phyloP scores from a whole-genome alignment of 2,797 vertebrate species.

The Morus bassanus region DNA sequence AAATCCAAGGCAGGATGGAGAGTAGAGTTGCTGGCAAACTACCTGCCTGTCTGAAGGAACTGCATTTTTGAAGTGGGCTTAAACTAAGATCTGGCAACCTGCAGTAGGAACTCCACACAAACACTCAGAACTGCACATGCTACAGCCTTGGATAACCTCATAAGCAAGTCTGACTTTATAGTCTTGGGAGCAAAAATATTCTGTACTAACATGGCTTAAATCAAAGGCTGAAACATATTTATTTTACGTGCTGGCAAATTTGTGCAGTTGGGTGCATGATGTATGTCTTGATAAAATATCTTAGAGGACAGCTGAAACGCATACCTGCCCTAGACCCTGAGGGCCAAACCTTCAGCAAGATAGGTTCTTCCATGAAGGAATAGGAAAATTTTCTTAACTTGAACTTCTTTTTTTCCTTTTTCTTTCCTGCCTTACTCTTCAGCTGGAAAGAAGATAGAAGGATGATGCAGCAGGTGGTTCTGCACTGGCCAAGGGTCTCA shows the following conservation, averaged over 20 bases:
- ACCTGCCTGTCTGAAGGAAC: background rate
- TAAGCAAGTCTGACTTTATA: slow-evolving; percentile 29
- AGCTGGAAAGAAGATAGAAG: background rate
- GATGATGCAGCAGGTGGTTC: background rate
- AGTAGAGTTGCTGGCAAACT: slow-evolving; percentile 4
- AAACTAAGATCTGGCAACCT: slow-evolving; percentile 28
- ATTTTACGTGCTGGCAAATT: slow-evolving; percentile 11
- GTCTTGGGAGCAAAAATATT: slow-evolving; percentile 7
- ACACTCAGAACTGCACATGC: background rate
- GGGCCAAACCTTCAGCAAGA: background rate
- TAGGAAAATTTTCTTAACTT: background rate
- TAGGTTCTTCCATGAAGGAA: background rate
- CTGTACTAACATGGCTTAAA: slow-evolving; percentile 40
- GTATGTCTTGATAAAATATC: background rate
- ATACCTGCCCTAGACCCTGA: background rate
- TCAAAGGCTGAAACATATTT: slow-evolving; percentile 38
- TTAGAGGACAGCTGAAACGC: background rate
- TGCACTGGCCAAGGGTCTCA: background rate
- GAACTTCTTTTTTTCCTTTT: background rate
- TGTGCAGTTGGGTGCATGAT: background rate
- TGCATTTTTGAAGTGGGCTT: slow-evolving; percentile 28
- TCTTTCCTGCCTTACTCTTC: background rate
- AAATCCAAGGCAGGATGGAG: background rate
- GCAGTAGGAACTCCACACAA: background rate
- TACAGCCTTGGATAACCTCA: slow-evolving; percentile 31